These are phyloP conservation scores for Aplocera efformata DNA, from an alignment of 2,888 invertebrate genomes.

Conservation along the genomic window DNA sequence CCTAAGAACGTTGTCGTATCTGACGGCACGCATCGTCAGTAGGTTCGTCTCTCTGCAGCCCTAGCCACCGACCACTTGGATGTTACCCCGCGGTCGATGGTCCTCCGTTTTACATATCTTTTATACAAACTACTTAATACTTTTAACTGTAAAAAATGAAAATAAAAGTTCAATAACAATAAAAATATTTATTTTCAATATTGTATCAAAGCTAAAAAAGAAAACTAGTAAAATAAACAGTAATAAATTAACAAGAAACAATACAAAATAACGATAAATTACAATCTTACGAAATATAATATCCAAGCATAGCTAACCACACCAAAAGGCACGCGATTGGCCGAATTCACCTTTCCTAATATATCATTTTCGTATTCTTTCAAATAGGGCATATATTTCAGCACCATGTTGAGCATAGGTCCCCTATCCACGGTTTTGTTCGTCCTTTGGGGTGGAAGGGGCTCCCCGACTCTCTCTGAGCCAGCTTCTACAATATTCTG, in stretches of 20 bases:
- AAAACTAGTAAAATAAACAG: too few relatives aligned
- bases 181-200: too few relatives aligned
- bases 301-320: slow-evolving; percentile 2
- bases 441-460: slow-evolving; percentile 14
- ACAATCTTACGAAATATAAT: slow-evolving; percentile 2
- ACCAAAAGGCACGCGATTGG: background rate
- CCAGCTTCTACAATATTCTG: background rate
- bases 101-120: too few relatives aligned
- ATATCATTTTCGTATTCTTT: slow-evolving; percentile 47
- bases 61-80: too few relatives aligned
- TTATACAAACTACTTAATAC: too few relatives aligned
- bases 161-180: too few relatives aligned
- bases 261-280: slow-evolving; percentile 1
- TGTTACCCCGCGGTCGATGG: too few relatives aligned
- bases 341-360: slow-evolving; percentile 24
- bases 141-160: too few relatives aligned
- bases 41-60: too few relatives aligned
- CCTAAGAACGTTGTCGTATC: too few relatives aligned
- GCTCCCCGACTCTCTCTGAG: background rate
- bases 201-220: too few relatives aligned
- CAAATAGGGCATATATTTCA: slow-evolving; percentile 60
- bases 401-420: slow-evolving; percentile 54
- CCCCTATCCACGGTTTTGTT: slow-evolving; percentile 32
- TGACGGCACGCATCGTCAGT: too few relatives aligned
- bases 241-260: slow-evolving; percentile 4